Evolutionary conservation across 2,888 invertebrate genomes (phyloP), one percentile per base, ranked within the genome.

Genomic region (Neuroscelio doddi): DNA sequence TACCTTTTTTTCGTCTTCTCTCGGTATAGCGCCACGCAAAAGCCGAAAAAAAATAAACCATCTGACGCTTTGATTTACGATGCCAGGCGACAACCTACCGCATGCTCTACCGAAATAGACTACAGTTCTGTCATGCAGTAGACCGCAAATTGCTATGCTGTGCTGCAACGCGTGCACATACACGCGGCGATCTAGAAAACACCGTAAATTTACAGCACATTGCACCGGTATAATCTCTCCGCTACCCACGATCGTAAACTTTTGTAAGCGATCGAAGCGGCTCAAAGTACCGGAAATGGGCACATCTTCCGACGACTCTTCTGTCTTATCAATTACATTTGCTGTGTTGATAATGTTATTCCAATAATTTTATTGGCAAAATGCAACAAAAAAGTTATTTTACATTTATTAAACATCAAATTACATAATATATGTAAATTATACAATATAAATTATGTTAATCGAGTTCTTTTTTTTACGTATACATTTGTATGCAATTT

Each of bases 41-140:
- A 64, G 68, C 69, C 67, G 63, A 68, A 66, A 68, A 70, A 67
- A 75, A 76, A 77, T 76, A 77, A 78, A 78, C 73, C 69, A 68
- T 65, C 67, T 57, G 71, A 71, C 73, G 72, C 73, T 78, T 80
- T 80, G 80, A 80, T 81, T 81, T 81, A 80, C 77, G 76, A 75
- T 68, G 66, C 72, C 73, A 69, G 61, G 71, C 75, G 75, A 75
- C 78, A 80, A 80, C 81, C 81, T 81, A 81, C 80, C 80, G 77
- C 80, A 75, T 72, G 68, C 74, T 70, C 73, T 74, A 74, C 79
- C 72, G 72, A 80, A 81, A 80, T 80, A 80, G 77, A 77, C 59
- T 44, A 27, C 41, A 21, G 39, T 47, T 42, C 53, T 42, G 30
- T 9, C 46, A 51, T 41, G 39, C 38, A 17, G 24, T n/a, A n/a